Conservation (phyloP, 2,888 invertebrate genomes). For the Schrankia costaestrigalis region DNA sequence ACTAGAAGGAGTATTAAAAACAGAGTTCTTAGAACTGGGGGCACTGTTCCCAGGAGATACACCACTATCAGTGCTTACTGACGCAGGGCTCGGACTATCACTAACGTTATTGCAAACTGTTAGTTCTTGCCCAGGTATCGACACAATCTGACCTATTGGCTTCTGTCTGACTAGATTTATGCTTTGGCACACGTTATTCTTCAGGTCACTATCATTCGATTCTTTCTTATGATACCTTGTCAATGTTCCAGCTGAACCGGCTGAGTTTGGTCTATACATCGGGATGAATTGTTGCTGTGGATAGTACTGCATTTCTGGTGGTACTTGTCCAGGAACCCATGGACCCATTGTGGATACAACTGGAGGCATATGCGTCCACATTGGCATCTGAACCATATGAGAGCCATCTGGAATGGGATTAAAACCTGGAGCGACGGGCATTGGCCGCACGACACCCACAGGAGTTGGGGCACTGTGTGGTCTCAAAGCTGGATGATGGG, state of each 20-base stretch:
- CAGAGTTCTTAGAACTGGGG: conserved; percentile 64
- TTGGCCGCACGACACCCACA: conserved; percentile 58
- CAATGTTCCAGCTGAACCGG: conserved; percentile 72
- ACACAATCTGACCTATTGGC: conserved; percentile 75
- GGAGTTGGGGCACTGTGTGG: conserved; percentile 68
- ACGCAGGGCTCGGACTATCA: conserved; percentile 71
- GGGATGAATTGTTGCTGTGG: conserved; percentile 69
- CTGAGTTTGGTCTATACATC: conserved; percentile 71
- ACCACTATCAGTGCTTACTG: conserved; percentile 70
- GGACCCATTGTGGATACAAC: conserved; percentile 63
- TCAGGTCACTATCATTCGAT: conserved; percentile 52
- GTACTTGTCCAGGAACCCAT: conserved; percentile 61
- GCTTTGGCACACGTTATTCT: conserved; percentile 73
- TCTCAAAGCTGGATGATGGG: conserved; percentile 53
- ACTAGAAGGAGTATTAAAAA: conserved; percentile 51
- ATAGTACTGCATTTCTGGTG: conserved; percentile 71
- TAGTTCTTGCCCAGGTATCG: conserved; percentile 68
- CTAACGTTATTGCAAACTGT: conserved; percentile 68
- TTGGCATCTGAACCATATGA: conserved; percentile 68
- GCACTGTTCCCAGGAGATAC: conserved; percentile 70
- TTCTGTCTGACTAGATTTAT: conserved; percentile 77
- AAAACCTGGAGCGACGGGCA: conserved; percentile 55
- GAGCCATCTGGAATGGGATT: conserved; percentile 53
- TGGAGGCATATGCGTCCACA: conserved; percentile 68
- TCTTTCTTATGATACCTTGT: conserved; percentile 72